A percentile compares a stretch with the other conserved stretches of the same genome.
Conservation (phyloP, 2,888 invertebrate species). For the Heliconius sara region DNA sequence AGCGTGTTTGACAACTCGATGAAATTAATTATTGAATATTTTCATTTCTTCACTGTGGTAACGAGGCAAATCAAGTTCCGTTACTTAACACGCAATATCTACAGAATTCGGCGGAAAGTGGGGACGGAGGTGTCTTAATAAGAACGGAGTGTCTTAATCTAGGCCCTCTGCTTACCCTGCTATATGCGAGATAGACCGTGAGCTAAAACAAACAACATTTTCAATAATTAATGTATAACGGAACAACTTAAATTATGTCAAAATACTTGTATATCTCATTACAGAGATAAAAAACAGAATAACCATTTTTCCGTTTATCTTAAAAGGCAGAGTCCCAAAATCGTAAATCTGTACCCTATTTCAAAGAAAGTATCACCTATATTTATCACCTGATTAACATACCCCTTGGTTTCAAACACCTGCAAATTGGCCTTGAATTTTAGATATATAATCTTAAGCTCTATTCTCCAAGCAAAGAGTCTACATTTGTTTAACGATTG, state of each 20-base stretch:
- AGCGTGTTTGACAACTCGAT: neutral
- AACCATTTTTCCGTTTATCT: slow-evolving; percentile 34
- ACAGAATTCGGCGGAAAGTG: too few relatives aligned
- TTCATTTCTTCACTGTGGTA: neutral
- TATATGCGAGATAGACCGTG: too few relatives aligned
- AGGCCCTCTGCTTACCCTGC: too few relatives aligned
- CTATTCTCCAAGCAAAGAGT: slow-evolving; percentile 3
- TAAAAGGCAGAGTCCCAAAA: slow-evolving; percentile 29
- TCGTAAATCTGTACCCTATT: slow-evolving; percentile 35
- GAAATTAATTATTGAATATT: neutral
- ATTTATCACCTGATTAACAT: slow-evolving; percentile 47
- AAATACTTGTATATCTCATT: neutral
- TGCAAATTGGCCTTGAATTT: slow-evolving; percentile 40
- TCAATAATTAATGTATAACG: slow-evolving; percentile 1
- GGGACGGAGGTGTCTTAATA: too few relatives aligned
- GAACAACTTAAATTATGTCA: slow-evolving; percentile 1
- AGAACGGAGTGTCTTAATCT: too few relatives aligned
- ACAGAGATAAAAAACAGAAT: slow-evolving; percentile 26
- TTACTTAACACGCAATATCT: too few relatives aligned
- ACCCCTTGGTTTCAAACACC: slow-evolving; percentile 39
- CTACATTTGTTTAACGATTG: neutral
- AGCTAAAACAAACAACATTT: neutral
- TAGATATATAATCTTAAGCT: slow-evolving; percentile 2
- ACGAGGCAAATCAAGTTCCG: neutral
- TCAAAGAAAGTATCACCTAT: slow-evolving; percentile 40